Percentiles rank a stretch among this genome's conserved stretches.
phyloP scores from a whole-genome alignment of 1,140 invertebrate species.

The Potamilus streckersoni region DNA sequence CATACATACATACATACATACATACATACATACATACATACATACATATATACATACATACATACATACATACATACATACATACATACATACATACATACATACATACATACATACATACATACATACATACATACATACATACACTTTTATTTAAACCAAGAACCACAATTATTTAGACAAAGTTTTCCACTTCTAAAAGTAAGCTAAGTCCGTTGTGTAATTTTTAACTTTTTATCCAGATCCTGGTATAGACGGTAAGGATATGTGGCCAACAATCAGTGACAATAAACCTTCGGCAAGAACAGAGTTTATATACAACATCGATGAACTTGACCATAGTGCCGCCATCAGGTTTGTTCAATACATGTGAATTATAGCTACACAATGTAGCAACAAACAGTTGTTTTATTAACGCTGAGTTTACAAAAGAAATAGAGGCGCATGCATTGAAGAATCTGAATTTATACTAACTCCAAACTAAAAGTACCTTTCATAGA shows the following conservation, averaged over 20 bases:
- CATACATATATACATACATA: too few relatives aligned
- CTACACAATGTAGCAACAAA: too few relatives aligned
- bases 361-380: background rate
- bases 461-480: too few relatives aligned
- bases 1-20: too few relatives aligned
- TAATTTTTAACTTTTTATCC: background rate
- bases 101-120: background rate
- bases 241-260: slow-evolving; percentile 39
- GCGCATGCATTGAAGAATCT: too few relatives aligned
- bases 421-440: too few relatives aligned
- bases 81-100: background rate
- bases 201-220: background rate
- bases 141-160: background rate
- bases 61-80: too few relatives aligned
- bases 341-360: slow-evolving; percentile 54
- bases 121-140: background rate
- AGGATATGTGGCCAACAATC: slow-evolving; percentile 31
- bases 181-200: too few relatives aligned
- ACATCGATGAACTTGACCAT: slow-evolving; percentile 37
- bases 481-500: too few relatives aligned
- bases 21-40: background rate
- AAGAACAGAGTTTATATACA: slow-evolving; percentile 42
- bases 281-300: slow-evolving; percentile 13
- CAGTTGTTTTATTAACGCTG: too few relatives aligned
- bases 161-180: background rate